Evolutionary conservation across 2,888 invertebrate species (phyloP).

Genomic region (Pimpla rufipes): DNA sequence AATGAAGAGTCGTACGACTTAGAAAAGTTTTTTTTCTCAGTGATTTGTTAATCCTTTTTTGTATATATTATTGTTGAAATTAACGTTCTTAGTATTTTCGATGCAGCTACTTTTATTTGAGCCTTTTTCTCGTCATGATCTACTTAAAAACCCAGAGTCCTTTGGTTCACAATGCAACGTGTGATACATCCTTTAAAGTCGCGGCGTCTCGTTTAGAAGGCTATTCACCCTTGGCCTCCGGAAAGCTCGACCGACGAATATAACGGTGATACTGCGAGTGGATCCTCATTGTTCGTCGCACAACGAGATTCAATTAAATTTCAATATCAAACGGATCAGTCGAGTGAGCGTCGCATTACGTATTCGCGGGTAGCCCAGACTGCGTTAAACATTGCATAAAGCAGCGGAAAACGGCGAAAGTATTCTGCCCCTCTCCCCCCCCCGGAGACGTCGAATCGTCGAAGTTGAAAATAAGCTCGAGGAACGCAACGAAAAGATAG

Average conservation of each 20-base stretch:
- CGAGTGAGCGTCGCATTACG: background rate
- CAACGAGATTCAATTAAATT: constrained; percentile 32
- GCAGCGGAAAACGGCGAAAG: background rate
- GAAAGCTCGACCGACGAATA: background rate
- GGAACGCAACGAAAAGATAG: too few species aligned
- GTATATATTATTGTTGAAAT: too few species aligned
- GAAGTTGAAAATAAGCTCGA: background rate
- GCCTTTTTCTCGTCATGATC: too few species aligned
- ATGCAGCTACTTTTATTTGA: too few species aligned
- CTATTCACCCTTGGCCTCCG: constrained; percentile 16
- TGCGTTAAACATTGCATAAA: background rate
- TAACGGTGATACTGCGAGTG: background rate
- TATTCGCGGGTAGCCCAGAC: background rate
- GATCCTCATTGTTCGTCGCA: background rate
- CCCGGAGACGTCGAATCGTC: background rate
- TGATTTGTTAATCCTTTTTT: too few species aligned
- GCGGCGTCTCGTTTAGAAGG: background rate
- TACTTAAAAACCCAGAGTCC: too few species aligned
- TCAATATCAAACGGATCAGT: constrained; percentile 22
- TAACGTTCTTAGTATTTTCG: too few species aligned
- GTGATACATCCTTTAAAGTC: background rate
- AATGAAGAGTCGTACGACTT: too few species aligned
- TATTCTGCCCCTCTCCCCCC: background rate
- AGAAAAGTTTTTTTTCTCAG: too few species aligned
- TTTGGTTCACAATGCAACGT: too few species aligned